Conservation (phyloP, 1,140 invertebrate genomes). For the Drosophila arawakana region DNA sequence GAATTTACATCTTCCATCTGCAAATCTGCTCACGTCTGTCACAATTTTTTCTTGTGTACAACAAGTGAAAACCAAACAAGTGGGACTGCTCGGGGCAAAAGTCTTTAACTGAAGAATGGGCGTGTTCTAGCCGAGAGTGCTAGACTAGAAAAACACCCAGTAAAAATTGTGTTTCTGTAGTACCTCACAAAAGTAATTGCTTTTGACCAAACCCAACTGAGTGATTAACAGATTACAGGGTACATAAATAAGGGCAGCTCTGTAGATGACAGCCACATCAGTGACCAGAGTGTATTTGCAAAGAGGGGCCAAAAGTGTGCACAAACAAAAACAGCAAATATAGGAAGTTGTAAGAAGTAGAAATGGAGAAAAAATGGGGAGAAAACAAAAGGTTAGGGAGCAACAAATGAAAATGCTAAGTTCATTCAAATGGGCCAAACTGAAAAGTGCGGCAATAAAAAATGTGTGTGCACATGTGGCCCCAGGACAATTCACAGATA, state of each 20-base stretch:
- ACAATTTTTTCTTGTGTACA: slow-evolving; percentile 10
- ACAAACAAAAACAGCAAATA: slow-evolving; percentile 19
- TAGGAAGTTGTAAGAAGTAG: neutral
- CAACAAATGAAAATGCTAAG: slow-evolving; percentile 56
- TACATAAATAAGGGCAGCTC: slow-evolving; percentile 54
- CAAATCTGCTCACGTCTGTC: slow-evolving; percentile 31
- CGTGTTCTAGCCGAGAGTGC: neutral
- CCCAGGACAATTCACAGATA: slow-evolving; percentile 64
- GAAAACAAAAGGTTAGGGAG: slow-evolving; percentile 37
- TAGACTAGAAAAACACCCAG: slow-evolving; percentile 36
- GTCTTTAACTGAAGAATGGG: neutral
- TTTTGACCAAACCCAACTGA: neutral
- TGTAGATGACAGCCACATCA: slow-evolving; percentile 59
- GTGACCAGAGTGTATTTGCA: slow-evolving; percentile 15
- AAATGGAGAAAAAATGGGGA: too few relatives aligned
- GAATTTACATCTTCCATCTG: slow-evolving; percentile 3
- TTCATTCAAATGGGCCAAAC: slow-evolving; percentile 72
- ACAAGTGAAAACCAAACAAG: slow-evolving; percentile 30
- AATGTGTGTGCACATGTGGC: slow-evolving; percentile 71
- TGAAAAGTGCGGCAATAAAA: slow-evolving; percentile 63
- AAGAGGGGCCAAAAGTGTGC: slow-evolving; percentile 29
- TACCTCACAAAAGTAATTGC: too few relatives aligned
- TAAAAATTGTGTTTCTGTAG: too few relatives aligned
- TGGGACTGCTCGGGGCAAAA: slow-evolving; percentile 4
- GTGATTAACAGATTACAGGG: neutral